Base-by-base conservation (phyloP, 2,113 vertebrate species). In the Rhynchomys soricoides region DNA sequence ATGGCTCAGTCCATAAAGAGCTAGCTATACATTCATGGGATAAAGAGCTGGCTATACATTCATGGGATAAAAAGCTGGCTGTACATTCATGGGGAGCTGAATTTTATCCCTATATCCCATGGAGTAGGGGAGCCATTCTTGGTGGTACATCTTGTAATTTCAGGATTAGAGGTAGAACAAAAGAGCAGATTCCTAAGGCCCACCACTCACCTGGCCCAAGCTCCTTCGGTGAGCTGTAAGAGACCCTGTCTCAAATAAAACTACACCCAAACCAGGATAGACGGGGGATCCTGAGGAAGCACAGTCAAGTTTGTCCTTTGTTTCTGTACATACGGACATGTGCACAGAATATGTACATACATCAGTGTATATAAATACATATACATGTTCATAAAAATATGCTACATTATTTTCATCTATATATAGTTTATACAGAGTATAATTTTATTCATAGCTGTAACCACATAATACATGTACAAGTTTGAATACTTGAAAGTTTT, bases 401-500 rank as follows among this genome's bases (percentile, higher is more conserved):
- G 86, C 93, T 9, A 71, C 70, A 45, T 93, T 92, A 89, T 97
- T 89, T 96, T 77, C 37, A 45, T 66, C 34, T 85, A 83, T 75
- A 85, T 2, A 75, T 90, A 68, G 73, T 93, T 89, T 48, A 62
- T 89, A 50, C 37, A 75, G 70, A 88, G 31, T 3, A 3, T 45
- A 71, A 86, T 82, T 94, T 89, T 57, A 90, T 89, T 31, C 86
- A 34, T 82, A 74, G 21, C 70, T 83, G 5, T 78, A 86, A 90
- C 91, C 17, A 62, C 13, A 55, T n/a, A 31, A 50, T 50, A 6
- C 22, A 48, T 75, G 77, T 77, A 57, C 5, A 96, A 89, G 57
- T 93, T 82, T 83, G 15, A 78, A 12, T 92, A n/a, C 43, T 66
- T 97, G 55, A 89, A 57, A 91, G 86, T 95, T 95, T 87, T 91